Conservation (phyloP, 2,888 invertebrate species). For the Pharmacophagus antenor region DNA sequence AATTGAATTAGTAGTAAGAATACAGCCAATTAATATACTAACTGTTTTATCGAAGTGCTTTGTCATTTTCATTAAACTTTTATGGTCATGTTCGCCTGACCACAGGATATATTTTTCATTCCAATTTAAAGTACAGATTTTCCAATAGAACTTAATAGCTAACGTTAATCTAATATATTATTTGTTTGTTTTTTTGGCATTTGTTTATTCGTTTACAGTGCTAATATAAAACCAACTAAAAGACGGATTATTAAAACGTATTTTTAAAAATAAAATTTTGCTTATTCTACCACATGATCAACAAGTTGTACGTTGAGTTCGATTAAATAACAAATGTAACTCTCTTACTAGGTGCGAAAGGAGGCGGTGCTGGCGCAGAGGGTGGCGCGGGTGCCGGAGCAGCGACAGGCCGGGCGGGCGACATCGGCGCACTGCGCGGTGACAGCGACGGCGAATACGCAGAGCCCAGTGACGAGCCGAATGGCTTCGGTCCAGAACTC, state of each 20-base stretch:
- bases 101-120: too few species aligned
- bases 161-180: too few species aligned
- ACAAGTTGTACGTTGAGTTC: background rate
- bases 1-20: background rate
- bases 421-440: constrained; percentile 75
- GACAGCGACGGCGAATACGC: constrained; percentile 75
- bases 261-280: background rate
- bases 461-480: constrained; percentile 81
- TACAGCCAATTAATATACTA: background rate
- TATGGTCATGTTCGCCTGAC: too few species aligned
- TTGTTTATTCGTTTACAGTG: too few species aligned
- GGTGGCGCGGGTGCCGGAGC: constrained; percentile 47
- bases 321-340: constrained; percentile 73
- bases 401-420: constrained; percentile 66
- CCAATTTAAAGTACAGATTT: too few species aligned
- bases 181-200: too few species aligned
- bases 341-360: constrained; percentile 66
- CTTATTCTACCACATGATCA: background rate
- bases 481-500: constrained; percentile 81
- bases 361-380: constrained; percentile 44
- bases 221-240: too few species aligned
- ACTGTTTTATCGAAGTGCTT: too few species aligned
- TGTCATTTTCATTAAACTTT: too few species aligned
- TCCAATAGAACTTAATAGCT: too few species aligned
- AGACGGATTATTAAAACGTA: background rate